These are phyloP conservation scores for Cryptops parisi DNA, from an alignment of 2,888 invertebrate species.

Conservation along the genomic window DNA sequence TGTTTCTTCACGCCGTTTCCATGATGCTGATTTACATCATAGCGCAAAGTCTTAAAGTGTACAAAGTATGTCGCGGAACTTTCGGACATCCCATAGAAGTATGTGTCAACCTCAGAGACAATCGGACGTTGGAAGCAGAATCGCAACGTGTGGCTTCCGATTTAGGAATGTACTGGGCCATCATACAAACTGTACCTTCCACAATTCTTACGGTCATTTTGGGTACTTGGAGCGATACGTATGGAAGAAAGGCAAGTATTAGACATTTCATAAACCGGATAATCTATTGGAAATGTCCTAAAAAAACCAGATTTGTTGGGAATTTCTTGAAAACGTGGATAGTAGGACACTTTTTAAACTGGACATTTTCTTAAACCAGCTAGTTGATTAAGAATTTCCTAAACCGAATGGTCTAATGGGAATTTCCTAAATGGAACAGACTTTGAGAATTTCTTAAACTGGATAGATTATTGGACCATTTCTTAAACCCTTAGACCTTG, in stretches of 20 bases:
- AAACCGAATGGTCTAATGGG: slow-evolving; percentile 2
- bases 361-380: too few relatives aligned
- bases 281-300: not conserved
- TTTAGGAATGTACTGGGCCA: slow-evolving; percentile 16
- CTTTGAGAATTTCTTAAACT: too few relatives aligned
- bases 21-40: slow-evolving; percentile 14
- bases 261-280: not conserved
- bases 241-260: slow-evolving; percentile 20
- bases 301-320: not conserved
- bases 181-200: slow-evolving; percentile 17
- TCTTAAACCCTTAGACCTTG: too few relatives aligned
- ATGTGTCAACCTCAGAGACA: slow-evolving; percentile 16
- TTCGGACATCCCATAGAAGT: slow-evolving; percentile 15
- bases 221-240: slow-evolving; percentile 21
- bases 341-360: not conserved
- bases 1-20: slow-evolving; percentile 5
- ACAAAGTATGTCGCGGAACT: slow-evolving; percentile 19
- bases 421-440: too few relatives aligned
- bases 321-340: not conserved
- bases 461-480: too few relatives aligned
- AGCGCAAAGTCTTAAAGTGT: slow-evolving; percentile 17
- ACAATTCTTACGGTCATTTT: slow-evolving; percentile 17
- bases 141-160: slow-evolving; percentile 18
- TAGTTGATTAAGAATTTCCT: not conserved
- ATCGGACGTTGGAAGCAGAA: slow-evolving; percentile 8